Base-by-base conservation (phyloP, 2,113 vertebrate species). In the Haplochromis burtoni region DNA sequence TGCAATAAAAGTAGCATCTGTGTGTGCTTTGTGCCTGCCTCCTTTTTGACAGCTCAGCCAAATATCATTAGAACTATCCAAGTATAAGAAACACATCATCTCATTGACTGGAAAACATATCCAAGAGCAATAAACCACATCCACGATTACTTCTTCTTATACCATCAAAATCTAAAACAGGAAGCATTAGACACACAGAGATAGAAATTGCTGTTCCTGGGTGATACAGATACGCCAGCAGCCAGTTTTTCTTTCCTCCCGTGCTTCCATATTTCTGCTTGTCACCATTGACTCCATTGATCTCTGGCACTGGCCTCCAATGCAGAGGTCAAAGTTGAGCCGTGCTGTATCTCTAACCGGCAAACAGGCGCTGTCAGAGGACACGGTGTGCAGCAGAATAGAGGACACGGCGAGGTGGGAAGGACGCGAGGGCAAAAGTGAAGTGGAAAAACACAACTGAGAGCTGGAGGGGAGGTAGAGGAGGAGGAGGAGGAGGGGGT, bases 251-350 rank as follows among this genome's bases (percentile, higher is more conserved):
- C 11, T 55, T 31, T 49, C 40, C 21, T 42, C 33, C 63, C 73
- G 10, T 66, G 82, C 71, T 82, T 49, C 81, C 61, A 80, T 89
- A 71, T 85, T 90, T 85, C 82, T 68, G 45, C 35, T 83, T 81
- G 85, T 83, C 68, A 63, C 55, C 66, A 86, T 40, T 73, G 86
- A 89, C 88, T 86, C 66, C 85, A 93, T 90, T 86, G 93, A 92
- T 92, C 92, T 89, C 85, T 57, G 53, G 78, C 10, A 26, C 87
- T 82, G 91, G 14, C n/a, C 91, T 81, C 61, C 53, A 66, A 40
- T 2, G 10, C 81, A 3, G 10, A 88, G 91, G 94, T 90, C 94
- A 96, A 92, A 94, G 93, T 90, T 91, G 86, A 95, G 84, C 8
- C 7, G 10, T 35, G 33, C 40, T 90, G 81, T 26, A 79, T 88